These are phyloP conservation scores for Cardiocondyla obscurior DNA, from an alignment of 1,140 invertebrate genomes.

Conservation along the genomic window DNA sequence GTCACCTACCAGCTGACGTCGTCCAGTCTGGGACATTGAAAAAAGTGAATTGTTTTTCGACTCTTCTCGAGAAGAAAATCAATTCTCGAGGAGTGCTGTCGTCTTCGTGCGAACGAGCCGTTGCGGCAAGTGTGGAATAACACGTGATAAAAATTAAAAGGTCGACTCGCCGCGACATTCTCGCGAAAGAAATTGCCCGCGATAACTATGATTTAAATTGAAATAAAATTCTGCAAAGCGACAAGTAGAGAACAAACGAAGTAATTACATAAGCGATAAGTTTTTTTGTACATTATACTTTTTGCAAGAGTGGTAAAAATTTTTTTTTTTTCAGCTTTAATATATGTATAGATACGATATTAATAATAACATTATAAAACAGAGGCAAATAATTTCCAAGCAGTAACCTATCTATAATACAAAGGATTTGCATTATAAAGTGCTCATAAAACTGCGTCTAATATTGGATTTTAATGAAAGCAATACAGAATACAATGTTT, in stretches of 20 bases:
- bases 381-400: not conserved
- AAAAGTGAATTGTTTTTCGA: constrained; percentile 64
- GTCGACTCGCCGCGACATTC: not conserved
- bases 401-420: not conserved
- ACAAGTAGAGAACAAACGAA: not conserved
- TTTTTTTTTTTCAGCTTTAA: not conserved
- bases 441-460: constrained; percentile 9
- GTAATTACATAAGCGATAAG: not conserved
- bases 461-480: constrained; percentile 16
- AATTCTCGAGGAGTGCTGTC: constrained; percentile 4
- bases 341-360: not conserved
- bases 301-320: not conserved
- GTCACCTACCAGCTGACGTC: constrained; percentile 61
- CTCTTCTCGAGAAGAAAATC: constrained; percentile 1
- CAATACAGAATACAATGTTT: not conserved
- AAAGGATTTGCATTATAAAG: constrained; percentile 3
- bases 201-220: not conserved
- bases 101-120: constrained; percentile 1
- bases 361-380: constrained; percentile 18
- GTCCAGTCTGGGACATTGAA: constrained; percentile 56
- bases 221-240: not conserved
- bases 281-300: not conserved
- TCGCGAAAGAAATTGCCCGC: not conserved
- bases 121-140: not conserved
- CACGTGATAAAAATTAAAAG: not conserved